phyloP scores from a whole-genome alignment of 2,113 vertebrate genomes.

The Crotalus horridus region DNA sequence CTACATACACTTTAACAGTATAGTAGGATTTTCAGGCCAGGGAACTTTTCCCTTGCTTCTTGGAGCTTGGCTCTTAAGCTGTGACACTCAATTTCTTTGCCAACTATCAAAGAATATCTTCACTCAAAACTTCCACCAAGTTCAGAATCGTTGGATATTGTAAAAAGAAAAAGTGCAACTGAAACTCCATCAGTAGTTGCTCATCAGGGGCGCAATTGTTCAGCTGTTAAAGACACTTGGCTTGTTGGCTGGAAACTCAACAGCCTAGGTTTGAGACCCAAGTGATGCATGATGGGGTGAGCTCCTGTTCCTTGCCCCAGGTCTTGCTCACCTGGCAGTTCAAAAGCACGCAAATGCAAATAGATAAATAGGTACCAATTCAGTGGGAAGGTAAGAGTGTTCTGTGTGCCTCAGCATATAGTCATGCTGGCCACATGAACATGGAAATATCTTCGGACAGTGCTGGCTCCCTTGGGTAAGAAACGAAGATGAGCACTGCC shows the following conservation, averaged over 20 bases:
- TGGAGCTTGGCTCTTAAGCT: no score
- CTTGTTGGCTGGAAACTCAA: background rate
- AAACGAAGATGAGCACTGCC: background rate
- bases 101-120: background rate
- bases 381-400: no score
- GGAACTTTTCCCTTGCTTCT: no score
- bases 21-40: no score
- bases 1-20: no score
- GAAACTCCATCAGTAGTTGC: background rate
- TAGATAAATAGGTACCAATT: no score
- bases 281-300: background rate
- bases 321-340: background rate
- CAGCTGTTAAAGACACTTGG: background rate
- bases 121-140: background rate
- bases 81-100: background rate
- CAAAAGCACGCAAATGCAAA: background rate
- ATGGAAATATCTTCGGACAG: no score
- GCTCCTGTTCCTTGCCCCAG: background rate
- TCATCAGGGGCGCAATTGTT: background rate
- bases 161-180: background rate
- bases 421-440: no score
- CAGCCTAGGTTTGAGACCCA: no score
- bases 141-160: background rate
- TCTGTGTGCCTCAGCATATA: no score
- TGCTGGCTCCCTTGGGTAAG: background rate